Conservation (phyloP, 2,888 invertebrate species). For the Apotomis capreana region DNA sequence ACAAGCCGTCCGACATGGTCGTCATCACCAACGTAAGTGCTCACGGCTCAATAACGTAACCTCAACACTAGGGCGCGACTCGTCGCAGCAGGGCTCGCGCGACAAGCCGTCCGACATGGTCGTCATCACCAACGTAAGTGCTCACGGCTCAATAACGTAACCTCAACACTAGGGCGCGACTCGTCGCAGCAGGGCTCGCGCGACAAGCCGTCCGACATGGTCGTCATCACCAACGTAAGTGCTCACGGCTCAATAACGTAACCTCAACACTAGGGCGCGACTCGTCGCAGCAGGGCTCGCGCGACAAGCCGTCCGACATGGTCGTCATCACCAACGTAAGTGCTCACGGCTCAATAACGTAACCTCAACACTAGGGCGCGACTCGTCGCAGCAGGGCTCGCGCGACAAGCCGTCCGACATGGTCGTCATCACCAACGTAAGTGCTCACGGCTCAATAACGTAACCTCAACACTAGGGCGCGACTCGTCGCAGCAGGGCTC, state of each 20-base stretch:
- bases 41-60: background rate
- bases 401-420: too few relatives aligned
- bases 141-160: background rate
- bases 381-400: too few relatives aligned
- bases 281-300: constrained; percentile 53
- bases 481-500: too few relatives aligned
- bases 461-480: too few relatives aligned
- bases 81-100: constrained; percentile 56
- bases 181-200: constrained; percentile 56
- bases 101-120: constrained; percentile 78
- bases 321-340: constrained; percentile 79
- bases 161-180: constrained; percentile 58
- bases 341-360: background rate
- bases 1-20: constrained; percentile 76
- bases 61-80: constrained; percentile 59
- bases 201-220: constrained; percentile 76
- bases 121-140: constrained; percentile 75
- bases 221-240: constrained; percentile 77
- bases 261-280: constrained; percentile 58
- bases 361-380: too few relatives aligned
- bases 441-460: too few relatives aligned
- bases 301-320: constrained; percentile 76
- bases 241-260: background rate
- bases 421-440: too few relatives aligned
- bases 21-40: constrained; percentile 75